Conservation (phyloP, 2,113 vertebrate species). For the Chloropsis cyanopogon region DNA sequence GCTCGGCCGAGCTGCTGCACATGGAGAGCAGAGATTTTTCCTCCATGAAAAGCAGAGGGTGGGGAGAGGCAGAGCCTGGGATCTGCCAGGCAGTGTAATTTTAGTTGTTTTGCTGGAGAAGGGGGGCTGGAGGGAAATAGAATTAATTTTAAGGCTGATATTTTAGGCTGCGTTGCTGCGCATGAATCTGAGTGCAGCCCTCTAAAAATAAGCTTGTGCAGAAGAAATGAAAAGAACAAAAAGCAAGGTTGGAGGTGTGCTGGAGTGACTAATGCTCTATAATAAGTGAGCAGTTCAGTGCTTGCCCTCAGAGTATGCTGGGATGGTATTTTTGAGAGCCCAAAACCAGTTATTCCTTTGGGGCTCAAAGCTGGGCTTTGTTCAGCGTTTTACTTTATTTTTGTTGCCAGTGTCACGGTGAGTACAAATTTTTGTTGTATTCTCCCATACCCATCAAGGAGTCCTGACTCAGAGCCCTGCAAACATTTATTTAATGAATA, state of each 20-base stretch:
- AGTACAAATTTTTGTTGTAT: neutral
- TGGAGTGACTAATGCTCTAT: constrained; percentile 49
- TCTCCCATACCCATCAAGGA: neutral
- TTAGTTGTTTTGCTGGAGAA: constrained; percentile 46
- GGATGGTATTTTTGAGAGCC: neutral
- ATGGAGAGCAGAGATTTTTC: neutral
- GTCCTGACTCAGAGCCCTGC: neutral
- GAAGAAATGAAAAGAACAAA: constrained; percentile 50
- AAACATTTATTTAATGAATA: neutral
- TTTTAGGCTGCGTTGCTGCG: constrained; percentile 17
- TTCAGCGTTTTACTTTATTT: neutral
- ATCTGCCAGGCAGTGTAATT: neutral
- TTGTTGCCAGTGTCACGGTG: neutral
- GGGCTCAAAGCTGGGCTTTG: neutral
- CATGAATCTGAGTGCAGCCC: constrained; percentile 2
- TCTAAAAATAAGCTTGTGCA: constrained; percentile 26
- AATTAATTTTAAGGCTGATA: constrained; percentile 35
- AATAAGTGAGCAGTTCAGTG: constrained; percentile 16
- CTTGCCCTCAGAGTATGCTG: neutral
- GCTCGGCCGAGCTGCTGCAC: neutral
- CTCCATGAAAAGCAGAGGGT: neutral
- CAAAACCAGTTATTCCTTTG: neutral
- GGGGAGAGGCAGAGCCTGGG: neutral
- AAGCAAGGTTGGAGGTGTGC: constrained; percentile 60
- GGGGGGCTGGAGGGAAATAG: neutral